Evolutionary conservation across 2,888 invertebrate genomes (phyloP).

Genomic region (Heliothis peltigera): DNA sequence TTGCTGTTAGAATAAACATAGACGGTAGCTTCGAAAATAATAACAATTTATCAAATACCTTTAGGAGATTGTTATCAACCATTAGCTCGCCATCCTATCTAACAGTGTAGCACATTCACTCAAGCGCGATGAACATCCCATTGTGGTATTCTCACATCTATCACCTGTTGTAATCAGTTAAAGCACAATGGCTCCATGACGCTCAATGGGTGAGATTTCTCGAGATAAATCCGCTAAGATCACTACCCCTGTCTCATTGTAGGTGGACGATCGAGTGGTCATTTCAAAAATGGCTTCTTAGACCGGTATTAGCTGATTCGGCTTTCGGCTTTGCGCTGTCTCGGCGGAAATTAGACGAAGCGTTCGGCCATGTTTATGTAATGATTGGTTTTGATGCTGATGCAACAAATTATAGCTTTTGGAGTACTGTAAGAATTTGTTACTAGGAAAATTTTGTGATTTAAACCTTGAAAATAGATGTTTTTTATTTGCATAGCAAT

Average conservation of each 20-base stretch:
- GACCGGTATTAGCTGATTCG: conserved; percentile 40
- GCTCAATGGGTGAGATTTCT: conserved; percentile 79
- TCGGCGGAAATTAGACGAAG: conserved; percentile 56
- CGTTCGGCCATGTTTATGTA: conserved; percentile 29
- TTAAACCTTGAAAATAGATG: too few relatives aligned
- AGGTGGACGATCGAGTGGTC: conserved; percentile 63
- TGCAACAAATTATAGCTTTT: conserved; percentile 54
- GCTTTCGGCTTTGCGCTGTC: conserved; percentile 28
- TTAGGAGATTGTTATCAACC: background rate
- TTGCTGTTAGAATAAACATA: too few relatives aligned
- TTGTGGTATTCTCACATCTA: conserved; percentile 78
- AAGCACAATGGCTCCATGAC: conserved; percentile 79
- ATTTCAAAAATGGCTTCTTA: conserved; percentile 69
- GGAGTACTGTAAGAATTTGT: conserved; percentile 8
- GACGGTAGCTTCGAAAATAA: too few relatives aligned
- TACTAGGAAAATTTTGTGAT: background rate
- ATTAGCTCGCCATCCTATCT: conserved; percentile 6
- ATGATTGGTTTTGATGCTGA: conserved; percentile 45
- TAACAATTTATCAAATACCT: background rate
- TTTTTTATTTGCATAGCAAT: too few relatives aligned
- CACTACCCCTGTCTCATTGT: conserved; percentile 54
- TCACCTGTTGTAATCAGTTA: conserved; percentile 85
- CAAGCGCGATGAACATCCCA: conserved; percentile 70
- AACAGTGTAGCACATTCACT: conserved; percentile 33
- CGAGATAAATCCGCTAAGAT: conserved; percentile 77